Evolutionary conservation across 1,140 invertebrate species (phyloP).

Genomic region (Sarcophaga bullata): DNA sequence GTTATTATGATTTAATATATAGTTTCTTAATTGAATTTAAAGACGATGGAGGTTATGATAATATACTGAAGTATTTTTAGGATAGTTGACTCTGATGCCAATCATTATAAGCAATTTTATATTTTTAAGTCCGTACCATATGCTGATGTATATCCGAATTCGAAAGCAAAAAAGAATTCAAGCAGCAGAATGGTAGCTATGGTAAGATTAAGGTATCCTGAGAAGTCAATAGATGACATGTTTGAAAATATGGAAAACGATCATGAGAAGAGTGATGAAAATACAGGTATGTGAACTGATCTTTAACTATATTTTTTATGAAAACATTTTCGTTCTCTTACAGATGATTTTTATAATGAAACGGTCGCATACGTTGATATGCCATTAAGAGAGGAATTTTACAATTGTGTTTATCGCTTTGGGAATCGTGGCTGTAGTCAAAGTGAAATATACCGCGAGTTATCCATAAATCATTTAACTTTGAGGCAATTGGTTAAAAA

Average conservation of each 20-base stretch:
- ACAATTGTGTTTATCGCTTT: conserved; percentile 50
- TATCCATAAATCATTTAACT: conserved; percentile 45
- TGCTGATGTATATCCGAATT: background rate
- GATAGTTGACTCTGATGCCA: background rate
- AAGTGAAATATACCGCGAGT: conserved; percentile 51
- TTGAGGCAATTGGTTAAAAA: conserved; percentile 51
- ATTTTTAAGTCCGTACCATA: conserved; percentile 20
- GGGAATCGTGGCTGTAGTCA: conserved; percentile 54
- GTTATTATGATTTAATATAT: too few species aligned
- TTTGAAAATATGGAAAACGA: conserved; percentile 31
- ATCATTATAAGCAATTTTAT: background rate
- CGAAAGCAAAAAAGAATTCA: background rate
- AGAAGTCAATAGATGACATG: conserved; percentile 31
- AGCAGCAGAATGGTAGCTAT: background rate
- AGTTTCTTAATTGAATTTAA: too few species aligned
- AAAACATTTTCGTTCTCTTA: too few species aligned
- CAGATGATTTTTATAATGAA: conserved; percentile 41
- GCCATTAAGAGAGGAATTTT: conserved; percentile 54
- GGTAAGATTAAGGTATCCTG: conserved; percentile 25
- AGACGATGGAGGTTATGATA: too few species aligned
- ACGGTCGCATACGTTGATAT: conserved; percentile 51
- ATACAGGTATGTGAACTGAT: background rate
- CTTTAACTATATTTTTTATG: too few species aligned
- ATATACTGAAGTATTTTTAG: too few species aligned
- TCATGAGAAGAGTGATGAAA: conserved; percentile 11